Evolutionary conservation across 2,888 invertebrate genomes (phyloP).

Genomic region (Amorpha juglandis): DNA sequence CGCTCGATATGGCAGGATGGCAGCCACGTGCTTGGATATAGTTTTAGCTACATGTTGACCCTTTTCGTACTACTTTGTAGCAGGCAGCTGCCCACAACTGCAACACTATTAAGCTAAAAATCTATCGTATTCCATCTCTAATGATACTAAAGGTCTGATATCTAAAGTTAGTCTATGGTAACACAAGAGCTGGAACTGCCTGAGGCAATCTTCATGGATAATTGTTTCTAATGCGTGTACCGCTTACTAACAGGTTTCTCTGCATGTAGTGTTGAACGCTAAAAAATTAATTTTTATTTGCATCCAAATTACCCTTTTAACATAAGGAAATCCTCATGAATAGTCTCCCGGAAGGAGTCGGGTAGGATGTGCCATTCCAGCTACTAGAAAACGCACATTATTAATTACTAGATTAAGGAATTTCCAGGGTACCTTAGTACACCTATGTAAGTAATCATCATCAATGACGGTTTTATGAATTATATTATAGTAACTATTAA

Average conservation of each 20-base stretch:
- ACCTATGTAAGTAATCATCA: no score
- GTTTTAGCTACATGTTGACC: no score
- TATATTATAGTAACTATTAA: no score
- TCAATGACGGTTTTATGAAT: no score
- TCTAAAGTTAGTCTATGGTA: neutral
- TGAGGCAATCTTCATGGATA: neutral
- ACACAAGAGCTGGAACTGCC: neutral
- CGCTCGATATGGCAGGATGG: no score
- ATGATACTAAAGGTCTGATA: neutral
- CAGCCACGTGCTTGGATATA: no score
- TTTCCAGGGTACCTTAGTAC: no score
- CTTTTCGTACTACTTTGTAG: no score
- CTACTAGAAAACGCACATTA: no score
- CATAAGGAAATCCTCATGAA: neutral
- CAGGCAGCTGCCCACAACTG: no score
- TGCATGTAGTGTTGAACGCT: neutral
- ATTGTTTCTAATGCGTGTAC: slow-evolving; percentile 18
- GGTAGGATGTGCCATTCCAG: neutral
- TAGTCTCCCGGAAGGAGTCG: neutral
- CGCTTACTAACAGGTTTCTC: slow-evolving; percentile 4
- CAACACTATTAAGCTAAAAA: no score
- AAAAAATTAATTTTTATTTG: neutral
- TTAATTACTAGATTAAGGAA: no score
- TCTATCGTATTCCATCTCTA: neutral
- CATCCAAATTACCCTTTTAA: neutral